Percentiles rank a stretch among this genome's conserved stretches.
These are phyloP conservation scores for Etheostoma cragini DNA, from an alignment of 2,113 vertebrate species.

Conservation along the genomic window DNA sequence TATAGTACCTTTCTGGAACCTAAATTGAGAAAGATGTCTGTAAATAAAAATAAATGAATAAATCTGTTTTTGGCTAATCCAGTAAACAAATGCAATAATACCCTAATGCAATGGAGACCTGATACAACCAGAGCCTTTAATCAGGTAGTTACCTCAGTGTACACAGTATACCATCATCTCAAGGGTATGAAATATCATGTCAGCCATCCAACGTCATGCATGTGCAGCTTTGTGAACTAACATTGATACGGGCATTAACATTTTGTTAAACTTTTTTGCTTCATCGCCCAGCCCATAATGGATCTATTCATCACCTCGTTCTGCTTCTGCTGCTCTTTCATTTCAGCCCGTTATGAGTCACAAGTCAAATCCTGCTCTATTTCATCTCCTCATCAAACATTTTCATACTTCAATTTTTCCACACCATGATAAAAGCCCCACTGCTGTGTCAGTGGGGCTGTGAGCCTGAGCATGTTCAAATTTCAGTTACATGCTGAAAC, in stretches of 20 bases:
- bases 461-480: conserved; percentile 4
- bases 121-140: background rate
- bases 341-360: conserved; percentile 31
- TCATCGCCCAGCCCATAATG: background rate
- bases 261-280: background rate
- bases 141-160: no score
- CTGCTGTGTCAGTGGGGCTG: conserved; percentile 6
- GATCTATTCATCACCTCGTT: background rate
- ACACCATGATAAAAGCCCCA: conserved; percentile 28
- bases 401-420: conserved; percentile 30
- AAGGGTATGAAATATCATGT: background rate
- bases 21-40: background rate
- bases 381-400: conserved; percentile 35
- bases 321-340: conserved; percentile 26
- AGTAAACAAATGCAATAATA: no score
- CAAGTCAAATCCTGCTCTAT: conserved; percentile 23
- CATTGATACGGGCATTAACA: background rate
- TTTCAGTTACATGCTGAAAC: background rate
- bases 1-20: background rate
- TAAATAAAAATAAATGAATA: background rate
- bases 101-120: background rate
- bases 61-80: no score
- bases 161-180: background rate
- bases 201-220: background rate
- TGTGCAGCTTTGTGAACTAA: background rate